Evolutionary conservation across 1,140 invertebrate species (phyloP), one percentile per base, ranked within the genome.

Genomic region (Berghia stephanieae): DNA sequence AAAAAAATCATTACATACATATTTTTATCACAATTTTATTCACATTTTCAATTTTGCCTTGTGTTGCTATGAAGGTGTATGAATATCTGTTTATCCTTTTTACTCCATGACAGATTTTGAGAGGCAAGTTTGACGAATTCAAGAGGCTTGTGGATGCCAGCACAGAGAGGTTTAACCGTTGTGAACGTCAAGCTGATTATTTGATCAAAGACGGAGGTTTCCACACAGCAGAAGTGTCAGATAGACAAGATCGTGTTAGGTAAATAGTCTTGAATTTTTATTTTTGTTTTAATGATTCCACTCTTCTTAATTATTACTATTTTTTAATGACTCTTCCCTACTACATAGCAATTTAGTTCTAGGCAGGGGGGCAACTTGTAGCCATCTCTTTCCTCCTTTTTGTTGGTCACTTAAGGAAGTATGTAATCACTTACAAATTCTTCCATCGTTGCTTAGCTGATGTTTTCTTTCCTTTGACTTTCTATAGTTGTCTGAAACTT

Each of bases 101-200:
- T 68, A 13, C 66, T 72, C 27, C 60, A 3, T 68, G 69, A 3
- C 69, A 86, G 84, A 80, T 87, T 63, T 77, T 87, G 49, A 69
- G 83, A 21, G 91, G 67, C 36, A 98, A 98, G 90, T 99, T 99
- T 90, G 96, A 98, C 82, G 97, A 99, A 86, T 94, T 99, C 70
- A 96, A 97, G 82, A 94, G 96, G 83, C 92, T 94, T 71, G 94
- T 99, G 24, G 96, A 98, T 85, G 94, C 95, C 43, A 96, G 96
- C 0, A 93, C 95, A 0, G 96, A 99, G 88, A 91, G 96, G 80
- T 98, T 98, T 85, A 95, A 94, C 85, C 94, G 96, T 83, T 97
- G 96, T 86, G 96, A 98, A 88, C 93, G 96, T 79, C 89, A 98
- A 66, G 96, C 96, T 2, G 95, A 94, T 83, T 96, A 97, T 88